Evolutionary conservation across 2,113 vertebrate genomes (phyloP), one percentile per base, ranked within the genome.

Genomic region (Geococcyx californianus): DNA sequence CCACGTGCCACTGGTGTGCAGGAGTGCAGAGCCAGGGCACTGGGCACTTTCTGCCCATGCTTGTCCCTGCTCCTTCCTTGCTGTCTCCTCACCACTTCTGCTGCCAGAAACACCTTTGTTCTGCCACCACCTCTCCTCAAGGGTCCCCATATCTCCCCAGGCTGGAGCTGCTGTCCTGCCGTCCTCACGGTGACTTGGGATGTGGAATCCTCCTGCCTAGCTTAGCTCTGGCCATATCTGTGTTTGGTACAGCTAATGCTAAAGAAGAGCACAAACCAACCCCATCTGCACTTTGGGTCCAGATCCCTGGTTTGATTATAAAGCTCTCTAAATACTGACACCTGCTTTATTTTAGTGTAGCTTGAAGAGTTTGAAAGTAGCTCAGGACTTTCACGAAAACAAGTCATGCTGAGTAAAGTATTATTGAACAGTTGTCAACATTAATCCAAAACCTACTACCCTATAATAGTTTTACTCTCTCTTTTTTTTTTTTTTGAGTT

Each of bases 1-100:
- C 31, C 0, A 0, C 26, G 4, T 0, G 5, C 21, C 19, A 12
- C 31, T 0, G 0, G n/a, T 2, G 2, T 16, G 66, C 40, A 7
- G 72, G n/a, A 52, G 10, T 1, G 3, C 33, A 67, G 42, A 47
- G 44, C 19, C 6, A 3, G 12, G 13, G 42, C 5, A 4, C 15
- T 1, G 19, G 24, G 23, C 0, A 5, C 54, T 63, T 82, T 40
- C 21, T 64, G 34, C 49, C 11, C 44, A 23, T 3, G 1, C 26
- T 16, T 19, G 7, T 16, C 18, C 23, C 38, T 0, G 0, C 47
- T 86, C 49, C 24, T 56, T 64, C 40, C 68, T 56, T 34, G 20
- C 25, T 3, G 3, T 66, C 40, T 34, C 45, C 51, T 60, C 8
- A 0, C 64, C 4, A 5, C n/a, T 59, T 73, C 63, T 77, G 64